These are phyloP conservation scores for Patagioenas fasciata DNA, from an alignment of 2,113 vertebrate genomes.

Conservation along the genomic window DNA sequence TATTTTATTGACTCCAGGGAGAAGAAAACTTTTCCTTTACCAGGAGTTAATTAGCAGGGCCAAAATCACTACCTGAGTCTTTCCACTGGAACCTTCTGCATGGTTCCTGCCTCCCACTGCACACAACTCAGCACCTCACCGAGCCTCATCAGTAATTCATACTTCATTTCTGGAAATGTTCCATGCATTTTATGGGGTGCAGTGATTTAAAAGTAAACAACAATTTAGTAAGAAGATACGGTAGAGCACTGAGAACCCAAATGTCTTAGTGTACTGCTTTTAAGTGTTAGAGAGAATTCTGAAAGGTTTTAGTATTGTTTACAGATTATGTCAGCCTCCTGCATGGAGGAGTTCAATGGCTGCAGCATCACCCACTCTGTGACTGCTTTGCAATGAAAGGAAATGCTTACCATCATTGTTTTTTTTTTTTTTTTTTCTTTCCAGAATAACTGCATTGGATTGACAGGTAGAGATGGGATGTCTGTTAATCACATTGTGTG, in stretches of 20 bases:
- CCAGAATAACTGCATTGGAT: neutral
- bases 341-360: neutral
- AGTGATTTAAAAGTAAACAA: neutral
- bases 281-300: neutral
- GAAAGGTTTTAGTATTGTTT: neutral
- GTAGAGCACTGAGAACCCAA: neutral
- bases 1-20: neutral
- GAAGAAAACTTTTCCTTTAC: neutral
- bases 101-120: neutral
- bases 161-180: neutral
- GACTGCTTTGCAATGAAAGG: neutral
- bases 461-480: neutral
- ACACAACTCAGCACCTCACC: neutral
- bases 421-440: neutral
- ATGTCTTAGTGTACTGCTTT: neutral
- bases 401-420: neutral
- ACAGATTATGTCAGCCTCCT: neutral
- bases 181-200: neutral
- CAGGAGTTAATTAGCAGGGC: neutral
- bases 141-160: neutral
- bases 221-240: neutral
- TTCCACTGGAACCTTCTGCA: neutral
- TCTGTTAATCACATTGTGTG: neutral
- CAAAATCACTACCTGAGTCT: neutral
- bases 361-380: neutral